Evolutionary conservation across 2,797 vertebrate species (phyloP).

Genomic region (Octomys mimax): DNA sequence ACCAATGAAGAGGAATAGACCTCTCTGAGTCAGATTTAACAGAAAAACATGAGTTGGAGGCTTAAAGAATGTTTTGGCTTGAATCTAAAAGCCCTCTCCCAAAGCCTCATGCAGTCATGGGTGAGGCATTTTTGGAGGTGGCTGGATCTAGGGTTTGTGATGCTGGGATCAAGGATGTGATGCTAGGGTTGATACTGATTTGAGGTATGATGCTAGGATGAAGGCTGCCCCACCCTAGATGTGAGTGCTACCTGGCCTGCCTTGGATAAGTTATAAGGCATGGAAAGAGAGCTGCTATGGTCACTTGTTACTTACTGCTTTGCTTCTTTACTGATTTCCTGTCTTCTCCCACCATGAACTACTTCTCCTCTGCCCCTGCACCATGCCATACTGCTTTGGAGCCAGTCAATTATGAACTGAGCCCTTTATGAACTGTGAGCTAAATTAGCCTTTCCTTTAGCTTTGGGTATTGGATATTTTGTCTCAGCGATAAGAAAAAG

Average conservation of each 20-base stretch:
- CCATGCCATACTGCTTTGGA: neutral
- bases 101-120: neutral
- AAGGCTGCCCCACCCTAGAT: neutral
- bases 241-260: neutral
- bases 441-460: neutral
- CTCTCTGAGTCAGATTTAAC: slow-evolving; percentile 31
- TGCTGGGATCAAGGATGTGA: neutral
- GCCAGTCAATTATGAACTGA: neutral
- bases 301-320: neutral
- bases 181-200: neutral
- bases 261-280: neutral
- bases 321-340: neutral
- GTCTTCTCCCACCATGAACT: neutral
- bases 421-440: neutral
- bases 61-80: neutral
- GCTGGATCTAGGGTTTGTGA: neutral
- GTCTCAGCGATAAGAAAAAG: neutral
- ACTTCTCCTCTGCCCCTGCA: neutral
- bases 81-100: neutral
- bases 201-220: neutral
- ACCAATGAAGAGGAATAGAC: neutral
- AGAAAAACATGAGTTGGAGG: neutral
- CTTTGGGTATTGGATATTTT: neutral
- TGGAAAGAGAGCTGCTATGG: neutral
- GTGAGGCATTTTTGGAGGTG: neutral